Evolutionary conservation across 2,113 vertebrate species (phyloP).

Genomic region (Actenoides lindsayi): DNA sequence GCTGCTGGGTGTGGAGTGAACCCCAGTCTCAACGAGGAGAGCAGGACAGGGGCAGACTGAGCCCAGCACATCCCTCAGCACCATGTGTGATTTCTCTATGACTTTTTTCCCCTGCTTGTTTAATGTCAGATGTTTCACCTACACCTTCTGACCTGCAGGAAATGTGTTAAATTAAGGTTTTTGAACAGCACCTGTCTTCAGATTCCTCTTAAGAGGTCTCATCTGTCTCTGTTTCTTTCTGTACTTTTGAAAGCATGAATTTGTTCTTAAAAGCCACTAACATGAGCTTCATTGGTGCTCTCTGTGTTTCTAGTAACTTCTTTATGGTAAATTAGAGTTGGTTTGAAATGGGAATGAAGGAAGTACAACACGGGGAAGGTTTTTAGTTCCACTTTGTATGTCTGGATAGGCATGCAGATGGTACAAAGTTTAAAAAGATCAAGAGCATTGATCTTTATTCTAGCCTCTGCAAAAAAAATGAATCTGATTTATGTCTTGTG

Average conservation of each 20-base stretch:
- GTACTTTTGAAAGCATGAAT: background rate
- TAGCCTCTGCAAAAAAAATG: background rate
- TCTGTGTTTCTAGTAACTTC: background rate
- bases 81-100: fast-evolving
- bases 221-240: background rate
- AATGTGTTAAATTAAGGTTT: background rate
- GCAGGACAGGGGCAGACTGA: background rate
- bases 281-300: background rate
- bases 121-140: background rate
- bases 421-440: background rate
- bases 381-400: background rate
- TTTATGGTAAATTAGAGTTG: background rate
- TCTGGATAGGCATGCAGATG: background rate
- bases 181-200: fast-evolving
- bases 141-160: background rate
- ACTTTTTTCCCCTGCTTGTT: background rate
- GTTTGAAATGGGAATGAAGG: background rate
- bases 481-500: background rate
- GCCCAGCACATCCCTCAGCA: background rate
- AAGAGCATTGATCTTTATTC: background rate
- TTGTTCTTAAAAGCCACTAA: background rate
- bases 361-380: background rate
- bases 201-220: background rate
- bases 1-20: background rate
- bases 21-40: background rate